These are phyloP conservation scores for Neelides folsomi DNA, from an alignment of 2,888 invertebrate genomes.

Conservation along the genomic window DNA sequence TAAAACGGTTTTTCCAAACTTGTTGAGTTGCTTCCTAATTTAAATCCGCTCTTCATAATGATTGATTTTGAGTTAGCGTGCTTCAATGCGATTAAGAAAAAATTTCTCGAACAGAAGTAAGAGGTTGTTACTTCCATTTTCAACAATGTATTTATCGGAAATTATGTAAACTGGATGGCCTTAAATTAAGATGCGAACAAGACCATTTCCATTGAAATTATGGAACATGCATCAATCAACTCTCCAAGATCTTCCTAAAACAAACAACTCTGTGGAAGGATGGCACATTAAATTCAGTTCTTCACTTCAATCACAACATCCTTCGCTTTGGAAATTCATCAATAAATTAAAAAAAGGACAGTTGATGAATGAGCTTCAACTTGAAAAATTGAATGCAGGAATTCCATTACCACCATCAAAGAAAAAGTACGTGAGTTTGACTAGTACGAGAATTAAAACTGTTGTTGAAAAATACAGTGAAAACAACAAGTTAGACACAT, in stretches of 20 bases:
- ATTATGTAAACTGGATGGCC: background rate
- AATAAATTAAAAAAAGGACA: slow-evolving; percentile 13
- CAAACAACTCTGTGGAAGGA: slow-evolving; percentile 11
- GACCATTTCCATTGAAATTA: slow-evolving; percentile 4
- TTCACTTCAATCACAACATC: slow-evolving; percentile 8
- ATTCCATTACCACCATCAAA: too few species aligned
- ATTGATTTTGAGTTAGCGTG: slow-evolving; percentile 3
- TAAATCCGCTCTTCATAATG: background rate
- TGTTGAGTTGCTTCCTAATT: background rate
- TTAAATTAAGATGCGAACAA: background rate
- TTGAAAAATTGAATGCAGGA: background rate
- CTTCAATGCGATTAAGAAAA: slow-evolving; percentile 1
- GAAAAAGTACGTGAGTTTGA: too few species aligned
- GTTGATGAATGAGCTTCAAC: slow-evolving; percentile 4
- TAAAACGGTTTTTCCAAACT: background rate
- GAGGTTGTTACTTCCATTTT: slow-evolving; percentile 12
- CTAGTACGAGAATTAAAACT: background rate
- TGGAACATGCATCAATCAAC: slow-evolving; percentile 9
- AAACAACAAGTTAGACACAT: background rate
- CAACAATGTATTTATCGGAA: slow-evolving; percentile 5
- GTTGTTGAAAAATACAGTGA: slow-evolving; percentile 3
- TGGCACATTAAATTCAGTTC: slow-evolving; percentile 11
- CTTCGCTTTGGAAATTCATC: slow-evolving; percentile 16
- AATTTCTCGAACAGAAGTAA: background rate
- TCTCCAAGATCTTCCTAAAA: slow-evolving; percentile 2